A percentile compares a stretch with the other conserved stretches of the same genome.
These are phyloP conservation scores for Ethmia dodecea DNA, from an alignment of 2,888 invertebrate genomes.

Conservation along the genomic window DNA sequence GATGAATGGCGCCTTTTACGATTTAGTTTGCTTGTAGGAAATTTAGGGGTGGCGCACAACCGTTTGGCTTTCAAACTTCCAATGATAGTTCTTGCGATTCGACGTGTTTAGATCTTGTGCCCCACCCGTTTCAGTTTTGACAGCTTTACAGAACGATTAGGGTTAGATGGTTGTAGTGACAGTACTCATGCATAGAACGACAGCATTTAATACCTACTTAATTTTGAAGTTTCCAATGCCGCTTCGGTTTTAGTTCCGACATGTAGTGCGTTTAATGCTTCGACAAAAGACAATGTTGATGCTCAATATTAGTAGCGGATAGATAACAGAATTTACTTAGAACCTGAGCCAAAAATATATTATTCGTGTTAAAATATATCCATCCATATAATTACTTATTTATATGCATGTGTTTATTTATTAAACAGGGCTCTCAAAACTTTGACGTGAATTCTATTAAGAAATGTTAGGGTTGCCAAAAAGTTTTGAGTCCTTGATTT, in stretches of 20 bases:
- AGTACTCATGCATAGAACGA: conserved; percentile 38
- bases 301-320: conserved; percentile 13
- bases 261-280: conserved; percentile 36
- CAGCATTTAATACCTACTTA: conserved; percentile 36
- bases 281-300: conserved; percentile 41
- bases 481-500: conserved; percentile 10
- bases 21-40: conserved; percentile 47
- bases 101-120: too few relatives aligned
- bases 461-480: too few relatives aligned
- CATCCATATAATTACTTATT: conserved; percentile 25
- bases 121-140: conserved; percentile 21
- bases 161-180: conserved; percentile 16
- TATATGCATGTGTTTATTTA: too few relatives aligned
- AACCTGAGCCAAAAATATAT: conserved; percentile 28
- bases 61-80: too few relatives aligned
- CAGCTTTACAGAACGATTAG: conserved; percentile 35
- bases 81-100: too few relatives aligned
- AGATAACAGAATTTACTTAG: conserved; percentile 5
- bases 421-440: too few relatives aligned
- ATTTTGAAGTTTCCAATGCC: conserved; percentile 24
- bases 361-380: conserved; percentile 24
- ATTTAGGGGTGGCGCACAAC: conserved; percentile 20
- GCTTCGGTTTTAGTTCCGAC: conserved; percentile 30
- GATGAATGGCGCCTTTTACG: conserved; percentile 34
- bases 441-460: conserved; percentile 8